These are phyloP conservation scores for Macrotrachela quadricornifera DNA, from an alignment of 1,140 invertebrate genomes.

Conservation along the genomic window DNA sequence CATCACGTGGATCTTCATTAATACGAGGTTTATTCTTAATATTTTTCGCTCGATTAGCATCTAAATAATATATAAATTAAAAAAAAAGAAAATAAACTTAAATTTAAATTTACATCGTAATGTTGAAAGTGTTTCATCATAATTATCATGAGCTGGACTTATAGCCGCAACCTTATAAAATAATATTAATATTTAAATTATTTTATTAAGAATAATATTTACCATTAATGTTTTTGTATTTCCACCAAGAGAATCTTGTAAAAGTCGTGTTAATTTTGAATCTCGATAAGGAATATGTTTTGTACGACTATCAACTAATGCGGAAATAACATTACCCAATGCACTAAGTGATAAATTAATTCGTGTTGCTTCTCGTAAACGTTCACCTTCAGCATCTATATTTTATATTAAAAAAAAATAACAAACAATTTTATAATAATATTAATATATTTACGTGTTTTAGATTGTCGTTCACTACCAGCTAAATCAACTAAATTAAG, in stretches of 20 bases:
- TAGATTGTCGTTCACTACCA: constrained; percentile 85
- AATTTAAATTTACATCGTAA: constrained; percentile 35
- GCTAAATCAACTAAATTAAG: constrained; percentile 96
- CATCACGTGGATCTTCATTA: constrained; percentile 81
- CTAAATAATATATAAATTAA: no score
- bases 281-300: constrained; percentile 23
- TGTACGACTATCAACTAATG: constrained; percentile 42
- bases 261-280: constrained; percentile 27
- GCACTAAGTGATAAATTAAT: constrained; percentile 82
- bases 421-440: no score
- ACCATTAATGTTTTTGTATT: constrained; percentile 32
- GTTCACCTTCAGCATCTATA: constrained; percentile 43
- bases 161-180: constrained; percentile 22
- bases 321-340: constrained; percentile 80
- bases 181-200: constrained; percentile 3
- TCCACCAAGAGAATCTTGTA: constrained; percentile 19
- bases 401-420: no score
- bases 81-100: no score
- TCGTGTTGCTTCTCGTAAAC: constrained; percentile 79
- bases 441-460: constrained; percentile 39
- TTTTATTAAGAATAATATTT: neutral
- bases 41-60: constrained; percentile 82
- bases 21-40: constrained; percentile 86
- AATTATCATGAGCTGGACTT: constrained; percentile 30
- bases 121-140: constrained; percentile 30